Percentiles rank a stretch among this genome's conserved stretches.
These are phyloP conservation scores for Marmota flaviventris DNA, from an alignment of 2,113 vertebrate species.

Conservation along the genomic window DNA sequence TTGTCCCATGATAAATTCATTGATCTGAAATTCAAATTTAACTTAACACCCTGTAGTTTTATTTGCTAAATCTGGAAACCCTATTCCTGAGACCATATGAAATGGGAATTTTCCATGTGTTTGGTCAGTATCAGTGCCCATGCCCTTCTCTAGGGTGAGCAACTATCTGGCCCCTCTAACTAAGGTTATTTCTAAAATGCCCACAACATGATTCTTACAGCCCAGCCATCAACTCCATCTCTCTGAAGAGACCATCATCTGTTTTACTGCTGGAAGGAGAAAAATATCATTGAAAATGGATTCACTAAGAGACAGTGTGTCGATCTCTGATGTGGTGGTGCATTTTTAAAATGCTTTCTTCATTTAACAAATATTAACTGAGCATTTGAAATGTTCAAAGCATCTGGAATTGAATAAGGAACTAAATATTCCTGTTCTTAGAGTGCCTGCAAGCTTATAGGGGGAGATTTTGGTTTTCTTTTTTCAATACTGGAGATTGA, in stretches of 20 bases:
- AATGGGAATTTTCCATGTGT: neutral
- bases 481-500: neutral
- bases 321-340: neutral
- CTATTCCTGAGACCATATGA: neutral
- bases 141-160: neutral
- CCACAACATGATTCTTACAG: neutral
- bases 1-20: constrained; percentile 5
- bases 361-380: constrained; percentile 1
- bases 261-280: neutral
- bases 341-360: constrained; percentile 34
- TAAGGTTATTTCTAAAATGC: neutral
- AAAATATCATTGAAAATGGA: neutral
- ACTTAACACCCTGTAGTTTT: constrained; percentile 14
- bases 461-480: neutral
- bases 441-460: neutral
- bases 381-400: neutral
- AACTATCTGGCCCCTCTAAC: neutral
- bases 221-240: neutral
- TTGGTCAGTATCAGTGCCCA: neutral
- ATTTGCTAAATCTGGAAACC: neutral
- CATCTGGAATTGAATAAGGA: neutral
- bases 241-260: neutral
- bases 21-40: constrained; percentile 66
- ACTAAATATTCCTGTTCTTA: neutral
- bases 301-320: neutral